Evolutionary conservation across 2,797 vertebrate species (phyloP).

Genomic region (Sciurus vulgaris): DNA sequence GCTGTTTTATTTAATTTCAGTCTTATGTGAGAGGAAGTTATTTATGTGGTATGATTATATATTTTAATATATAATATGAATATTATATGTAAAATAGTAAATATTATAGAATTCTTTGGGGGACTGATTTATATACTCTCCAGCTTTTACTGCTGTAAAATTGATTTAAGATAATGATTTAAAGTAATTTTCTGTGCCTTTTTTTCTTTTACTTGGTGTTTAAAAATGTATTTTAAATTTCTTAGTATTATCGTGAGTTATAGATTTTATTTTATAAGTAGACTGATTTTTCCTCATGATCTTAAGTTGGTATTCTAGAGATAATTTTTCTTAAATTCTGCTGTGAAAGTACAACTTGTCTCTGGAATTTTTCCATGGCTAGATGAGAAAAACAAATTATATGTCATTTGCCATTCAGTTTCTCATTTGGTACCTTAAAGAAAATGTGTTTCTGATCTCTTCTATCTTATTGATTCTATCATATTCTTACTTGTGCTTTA

Average conservation of each 20-base stretch:
- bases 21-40: constrained; percentile 38
- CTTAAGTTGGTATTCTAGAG: constrained; percentile 51
- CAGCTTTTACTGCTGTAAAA: constrained; percentile 38
- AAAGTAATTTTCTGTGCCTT: not conserved
- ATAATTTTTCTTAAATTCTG: constrained; percentile 34
- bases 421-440: constrained; percentile 15
- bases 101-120: constrained; percentile 22
- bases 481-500: not conserved
- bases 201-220: constrained; percentile 35
- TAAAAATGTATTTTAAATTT: constrained; percentile 60
- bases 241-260: not conserved
- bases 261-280: constrained; percentile 55
- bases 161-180: constrained; percentile 37
- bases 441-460: constrained; percentile 52
- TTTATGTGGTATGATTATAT: constrained; percentile 50
- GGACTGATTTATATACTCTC: constrained; percentile 28
- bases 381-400: constrained; percentile 21
- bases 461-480: not conserved
- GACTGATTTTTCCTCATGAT: constrained; percentile 41
- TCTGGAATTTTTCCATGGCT: constrained; percentile 32
- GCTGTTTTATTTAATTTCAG: constrained; percentile 38
- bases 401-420: constrained; percentile 18
- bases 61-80: constrained; percentile 11
- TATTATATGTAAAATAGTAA: not conserved
- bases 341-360: not conserved